Conservation (phyloP, 2,888 invertebrate genomes). For the Drosophila robusta region DNA sequence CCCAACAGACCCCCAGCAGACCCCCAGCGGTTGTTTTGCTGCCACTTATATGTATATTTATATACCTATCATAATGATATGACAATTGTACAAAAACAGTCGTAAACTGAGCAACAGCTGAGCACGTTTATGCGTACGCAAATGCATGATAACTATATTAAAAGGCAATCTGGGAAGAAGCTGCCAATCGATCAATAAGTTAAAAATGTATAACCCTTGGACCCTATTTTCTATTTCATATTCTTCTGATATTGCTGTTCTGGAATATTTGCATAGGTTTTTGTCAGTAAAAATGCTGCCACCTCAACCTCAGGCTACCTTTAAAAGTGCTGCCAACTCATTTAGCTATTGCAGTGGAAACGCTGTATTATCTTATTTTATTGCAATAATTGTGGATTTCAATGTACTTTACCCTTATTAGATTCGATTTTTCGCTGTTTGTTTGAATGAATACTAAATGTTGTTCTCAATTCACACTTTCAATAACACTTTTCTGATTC, state of each 20-base stretch:
- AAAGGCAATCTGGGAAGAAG: too few species aligned
- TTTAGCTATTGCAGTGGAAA: neutral
- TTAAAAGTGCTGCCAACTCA: neutral
- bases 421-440: neutral
- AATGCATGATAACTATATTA: too few species aligned
- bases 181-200: too few species aligned
- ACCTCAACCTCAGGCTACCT: too few species aligned
- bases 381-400: neutral
- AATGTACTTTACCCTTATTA: too few species aligned
- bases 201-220: too few species aligned
- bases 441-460: too few species aligned
- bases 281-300: too few species aligned
- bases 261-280: too few species aligned
- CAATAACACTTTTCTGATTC: neutral
- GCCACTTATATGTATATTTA: slow-evolving; percentile 15
- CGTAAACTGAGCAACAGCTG: slow-evolving; percentile 10
- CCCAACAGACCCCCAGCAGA: slow-evolving; percentile 37
- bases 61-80: slow-evolving; percentile 8
- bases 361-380: neutral
- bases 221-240: too few species aligned
- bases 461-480: too few species aligned
- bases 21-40: slow-evolving; percentile 41
- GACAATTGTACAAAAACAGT: slow-evolving; percentile 18
- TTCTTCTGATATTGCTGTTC: too few species aligned
- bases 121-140: neutral